Conservation (phyloP, 2,797 vertebrate species). For the Megaceryle alcyon region DNA sequence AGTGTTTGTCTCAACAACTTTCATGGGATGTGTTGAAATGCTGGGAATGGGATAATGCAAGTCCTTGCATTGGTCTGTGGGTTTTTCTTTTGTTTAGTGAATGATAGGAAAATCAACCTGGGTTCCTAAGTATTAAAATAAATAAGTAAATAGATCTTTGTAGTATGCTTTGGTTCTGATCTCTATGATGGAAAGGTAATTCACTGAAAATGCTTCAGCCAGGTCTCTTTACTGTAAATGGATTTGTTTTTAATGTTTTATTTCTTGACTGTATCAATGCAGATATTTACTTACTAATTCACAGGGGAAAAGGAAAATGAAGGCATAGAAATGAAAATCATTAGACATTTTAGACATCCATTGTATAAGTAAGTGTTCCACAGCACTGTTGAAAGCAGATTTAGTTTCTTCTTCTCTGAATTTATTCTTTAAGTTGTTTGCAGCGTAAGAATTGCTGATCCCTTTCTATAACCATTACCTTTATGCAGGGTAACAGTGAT, state of each 20-base stretch:
- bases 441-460: not conserved
- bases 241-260: conserved; percentile 2
- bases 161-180: not conserved
- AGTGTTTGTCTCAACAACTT: not conserved
- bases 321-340: not conserved
- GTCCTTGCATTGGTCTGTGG: not conserved
- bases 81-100: not conserved
- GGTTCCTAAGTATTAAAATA: not conserved
- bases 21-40: not conserved
- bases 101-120: not conserved
- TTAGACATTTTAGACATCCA: not conserved
- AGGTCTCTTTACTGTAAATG: not conserved
- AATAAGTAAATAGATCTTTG: not conserved
- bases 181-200: not conserved
- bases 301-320: not conserved
- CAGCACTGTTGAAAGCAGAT: not conserved
- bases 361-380: not conserved
- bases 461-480: not conserved
- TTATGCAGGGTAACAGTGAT: not conserved
- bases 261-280: not conserved
- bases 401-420: not conserved
- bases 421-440: not conserved
- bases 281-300: not conserved
- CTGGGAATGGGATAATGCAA: not conserved
- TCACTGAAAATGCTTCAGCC: not conserved